These are phyloP conservation scores for Ceratitis capitata DNA, from an alignment of 1,140 invertebrate genomes.

Conservation along the genomic window DNA sequence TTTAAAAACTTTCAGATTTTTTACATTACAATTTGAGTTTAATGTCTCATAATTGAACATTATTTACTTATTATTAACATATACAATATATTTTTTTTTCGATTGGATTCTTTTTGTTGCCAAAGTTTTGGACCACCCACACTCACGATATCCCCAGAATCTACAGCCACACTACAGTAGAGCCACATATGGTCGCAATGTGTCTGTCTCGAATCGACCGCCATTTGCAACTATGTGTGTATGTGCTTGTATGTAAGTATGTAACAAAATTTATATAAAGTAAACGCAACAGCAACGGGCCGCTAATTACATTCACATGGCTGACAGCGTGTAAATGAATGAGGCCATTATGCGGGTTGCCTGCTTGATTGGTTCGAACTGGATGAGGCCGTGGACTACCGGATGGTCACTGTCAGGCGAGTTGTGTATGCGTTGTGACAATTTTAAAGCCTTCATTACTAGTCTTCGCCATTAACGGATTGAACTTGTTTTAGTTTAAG, in stretches of 20 bases:
- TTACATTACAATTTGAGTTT: too few species aligned
- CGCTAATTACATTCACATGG: slow-evolving; percentile 47
- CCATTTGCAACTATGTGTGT: neutral
- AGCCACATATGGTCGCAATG: neutral
- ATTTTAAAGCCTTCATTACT: too few species aligned
- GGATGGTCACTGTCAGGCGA: neutral
- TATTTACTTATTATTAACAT: too few species aligned
- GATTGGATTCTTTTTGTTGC: too few species aligned
- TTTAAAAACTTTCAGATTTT: too few species aligned
- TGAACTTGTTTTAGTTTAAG: neutral
- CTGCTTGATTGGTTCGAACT: slow-evolving; percentile 43
- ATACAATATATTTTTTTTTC: too few species aligned
- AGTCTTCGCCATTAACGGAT: neutral
- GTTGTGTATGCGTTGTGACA: neutral
- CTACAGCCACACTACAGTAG: neutral
- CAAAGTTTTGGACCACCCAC: neutral
- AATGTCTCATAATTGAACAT: too few species aligned
- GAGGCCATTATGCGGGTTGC: slow-evolving; percentile 47
- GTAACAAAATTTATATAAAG: slow-evolving; percentile 15
- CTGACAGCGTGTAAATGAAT: slow-evolving; percentile 45
- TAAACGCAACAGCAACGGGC: slow-evolving; percentile 38
- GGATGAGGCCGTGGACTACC: neutral
- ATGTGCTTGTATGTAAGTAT: neutral
- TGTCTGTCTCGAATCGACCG: neutral
- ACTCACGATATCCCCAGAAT: neutral